Base-by-base conservation (phyloP, 2,888 invertebrate species). In the Drosophila infuscata region DNA sequence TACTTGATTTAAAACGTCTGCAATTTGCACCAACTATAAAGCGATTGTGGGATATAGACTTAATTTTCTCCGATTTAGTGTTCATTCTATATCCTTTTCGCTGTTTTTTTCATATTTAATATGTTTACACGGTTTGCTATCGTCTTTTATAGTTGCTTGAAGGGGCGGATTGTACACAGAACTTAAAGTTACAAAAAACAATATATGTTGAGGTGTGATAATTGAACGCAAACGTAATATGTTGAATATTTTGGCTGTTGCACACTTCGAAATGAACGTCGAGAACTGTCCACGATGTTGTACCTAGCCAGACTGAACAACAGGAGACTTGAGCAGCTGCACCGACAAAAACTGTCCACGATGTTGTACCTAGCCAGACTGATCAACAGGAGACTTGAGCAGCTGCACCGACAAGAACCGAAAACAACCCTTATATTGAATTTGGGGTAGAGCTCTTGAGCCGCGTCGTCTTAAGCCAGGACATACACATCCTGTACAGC, bases 291-390 rank as follows among this genome's bases (percentile, higher is more conserved):
- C 60, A 29, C 65, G 49, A 49, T 70, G 72, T 62, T 54, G 57
- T 64, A 17, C 72, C 48, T 56, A 30, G 52, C 32, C 43, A 75
- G 77, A 85, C 84, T 85, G 88, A 86, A 81, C 83, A 52, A 56
- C 49, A 62, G 43, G 33, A 58, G 17, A 51, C 32, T 35, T 11
- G 15, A 32, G 41, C 12, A 36, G n/a, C 32, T 30, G 17, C 46
- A 20, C 25, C 8, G 43, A 53, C 36, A 49, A 36, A 41, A 58
- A 64, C 70, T 70, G 62, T 52, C 38, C 60, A 29, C 65, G 49
- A 49, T 70, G 71, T 61, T 54, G 58, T 64, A 15, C 71, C 46
- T 54, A 29, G 51, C 33, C 52, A 74, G 76, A 84, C 84, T 84
- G 88, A 85, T 82, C 82, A 51, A 54, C 48, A 61, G 48, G 41